phyloP scores from a whole-genome alignment of 2,797 vertebrate genomes.

The Pogonophryne albipinna region DNA sequence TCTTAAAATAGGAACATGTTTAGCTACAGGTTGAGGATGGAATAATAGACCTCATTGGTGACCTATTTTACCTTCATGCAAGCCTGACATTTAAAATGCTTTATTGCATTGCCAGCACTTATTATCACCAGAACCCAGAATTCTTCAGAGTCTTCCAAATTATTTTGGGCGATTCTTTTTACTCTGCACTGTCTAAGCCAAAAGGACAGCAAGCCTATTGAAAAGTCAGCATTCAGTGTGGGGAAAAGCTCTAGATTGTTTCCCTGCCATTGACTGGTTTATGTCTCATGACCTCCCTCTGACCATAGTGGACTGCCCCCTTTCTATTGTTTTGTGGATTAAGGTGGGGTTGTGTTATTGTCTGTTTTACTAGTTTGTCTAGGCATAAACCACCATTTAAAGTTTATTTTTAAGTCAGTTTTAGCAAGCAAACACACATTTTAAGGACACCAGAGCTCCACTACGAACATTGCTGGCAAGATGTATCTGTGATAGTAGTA shows the following conservation, averaged over 20 bases:
- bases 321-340: constrained; percentile 45
- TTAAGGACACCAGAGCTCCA: not conserved
- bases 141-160: constrained; percentile 35
- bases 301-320: constrained; percentile 63
- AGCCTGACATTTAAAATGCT: constrained; percentile 51
- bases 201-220: constrained; percentile 57
- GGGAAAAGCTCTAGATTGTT: constrained; percentile 74
- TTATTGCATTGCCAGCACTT: constrained; percentile 35
- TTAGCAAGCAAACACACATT: not conserved
- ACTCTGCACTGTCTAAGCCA: constrained; percentile 49
- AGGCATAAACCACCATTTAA: constrained; percentile 22
- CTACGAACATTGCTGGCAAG: constrained; percentile 2
- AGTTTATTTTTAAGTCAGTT: not conserved
- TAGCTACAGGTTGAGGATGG: not conserved
- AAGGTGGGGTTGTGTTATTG: constrained; percentile 44
- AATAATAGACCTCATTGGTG: constrained; percentile 9
- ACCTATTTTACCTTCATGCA: constrained; percentile 27
- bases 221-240: constrained; percentile 62
- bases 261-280: constrained; percentile 69
- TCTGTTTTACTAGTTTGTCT: constrained; percentile 30
- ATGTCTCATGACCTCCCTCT: constrained; percentile 78
- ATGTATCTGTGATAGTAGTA: constrained; percentile 19
- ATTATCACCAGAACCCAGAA: constrained; percentile 53
- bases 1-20: constrained; percentile 13
- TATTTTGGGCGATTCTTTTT: constrained; percentile 29